These are phyloP conservation scores for Emberiza fucata DNA, from an alignment of 2,113 vertebrate species.

Conservation along the genomic window DNA sequence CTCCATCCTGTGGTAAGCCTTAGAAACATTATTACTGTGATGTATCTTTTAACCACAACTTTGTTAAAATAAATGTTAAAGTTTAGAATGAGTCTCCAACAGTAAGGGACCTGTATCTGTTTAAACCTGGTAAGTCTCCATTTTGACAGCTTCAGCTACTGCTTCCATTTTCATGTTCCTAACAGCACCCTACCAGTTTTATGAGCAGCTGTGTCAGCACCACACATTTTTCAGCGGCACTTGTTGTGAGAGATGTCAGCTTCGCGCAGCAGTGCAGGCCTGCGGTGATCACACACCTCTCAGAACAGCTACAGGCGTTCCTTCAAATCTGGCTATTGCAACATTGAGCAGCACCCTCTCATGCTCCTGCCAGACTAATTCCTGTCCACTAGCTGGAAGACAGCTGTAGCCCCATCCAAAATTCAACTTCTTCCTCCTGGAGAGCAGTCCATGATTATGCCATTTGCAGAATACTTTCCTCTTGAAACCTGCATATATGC, in stretches of 20 bases:
- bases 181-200: background rate
- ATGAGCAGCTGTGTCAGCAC: background rate
- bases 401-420: background rate
- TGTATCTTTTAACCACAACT: background rate
- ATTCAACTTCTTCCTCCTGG: background rate
- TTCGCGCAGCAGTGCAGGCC: background rate
- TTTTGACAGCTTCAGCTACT: background rate
- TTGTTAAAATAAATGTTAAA: background rate
- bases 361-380: background rate
- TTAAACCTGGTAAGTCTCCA: background rate
- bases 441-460: accelerated
- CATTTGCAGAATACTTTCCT: background rate
- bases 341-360: background rate
- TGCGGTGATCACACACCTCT: background rate
- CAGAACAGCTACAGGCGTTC: background rate
- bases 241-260: background rate
- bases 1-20: background rate
- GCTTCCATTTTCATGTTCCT: background rate
- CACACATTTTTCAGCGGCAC: background rate
- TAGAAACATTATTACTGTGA: background rate
- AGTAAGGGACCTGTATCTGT: background rate
- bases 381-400: background rate
- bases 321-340: background rate
- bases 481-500: background rate
- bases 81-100: background rate